A percentile compares a stretch with the other conserved stretches of the same genome.
These are phyloP conservation scores for Geophilus truncorum DNA, from an alignment of 2,888 invertebrate species.

Conservation along the genomic window DNA sequence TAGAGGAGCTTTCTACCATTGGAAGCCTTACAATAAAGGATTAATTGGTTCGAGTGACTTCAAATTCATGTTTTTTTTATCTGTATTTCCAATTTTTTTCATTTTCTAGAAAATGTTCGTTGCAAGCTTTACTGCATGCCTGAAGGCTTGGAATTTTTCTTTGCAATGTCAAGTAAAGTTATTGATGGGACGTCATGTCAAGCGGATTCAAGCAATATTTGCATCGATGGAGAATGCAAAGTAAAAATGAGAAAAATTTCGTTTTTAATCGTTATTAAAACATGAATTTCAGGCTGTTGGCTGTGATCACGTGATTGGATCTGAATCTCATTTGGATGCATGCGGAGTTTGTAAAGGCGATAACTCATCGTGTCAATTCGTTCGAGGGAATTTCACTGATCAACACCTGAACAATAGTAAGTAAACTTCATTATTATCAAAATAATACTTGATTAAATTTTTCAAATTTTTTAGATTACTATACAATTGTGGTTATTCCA, in stretches of 20 bases:
- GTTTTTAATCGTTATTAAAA: not conserved
- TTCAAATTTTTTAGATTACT: slow-evolving; percentile 35
- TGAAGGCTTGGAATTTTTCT: slow-evolving; percentile 65
- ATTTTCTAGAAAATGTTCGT: slow-evolving; percentile 48
- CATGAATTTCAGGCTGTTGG: slow-evolving; percentile 35
- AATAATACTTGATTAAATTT: not conserved
- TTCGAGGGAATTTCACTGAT: slow-evolving; percentile 32
- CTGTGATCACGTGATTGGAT: slow-evolving; percentile 39
- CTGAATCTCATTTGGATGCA: slow-evolving; percentile 36
- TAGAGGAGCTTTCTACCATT: slow-evolving; percentile 29
- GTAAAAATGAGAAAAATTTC: slow-evolving; percentile 21
- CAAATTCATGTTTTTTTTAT: no score
- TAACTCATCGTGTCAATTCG: slow-evolving; percentile 37
- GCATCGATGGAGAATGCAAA: slow-evolving; percentile 39
- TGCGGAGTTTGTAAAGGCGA: slow-evolving; percentile 40
- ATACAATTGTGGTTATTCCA: slow-evolving; percentile 36
- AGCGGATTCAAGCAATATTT: slow-evolving; percentile 70
- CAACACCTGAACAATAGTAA: slow-evolving; percentile 20
- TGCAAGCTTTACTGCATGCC: slow-evolving; percentile 79
- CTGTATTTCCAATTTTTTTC: no score
- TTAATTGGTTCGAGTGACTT: slow-evolving; percentile 28
- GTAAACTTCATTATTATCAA: not conserved
- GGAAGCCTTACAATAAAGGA: slow-evolving; percentile 34
- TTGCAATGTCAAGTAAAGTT: slow-evolving; percentile 67
- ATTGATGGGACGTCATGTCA: slow-evolving; percentile 81